A percentile compares a stretch with the other conserved stretches of the same genome.
These are phyloP conservation scores for Pycnonotus jocosus DNA, from an alignment of 2,113 vertebrate genomes.

Conservation along the genomic window DNA sequence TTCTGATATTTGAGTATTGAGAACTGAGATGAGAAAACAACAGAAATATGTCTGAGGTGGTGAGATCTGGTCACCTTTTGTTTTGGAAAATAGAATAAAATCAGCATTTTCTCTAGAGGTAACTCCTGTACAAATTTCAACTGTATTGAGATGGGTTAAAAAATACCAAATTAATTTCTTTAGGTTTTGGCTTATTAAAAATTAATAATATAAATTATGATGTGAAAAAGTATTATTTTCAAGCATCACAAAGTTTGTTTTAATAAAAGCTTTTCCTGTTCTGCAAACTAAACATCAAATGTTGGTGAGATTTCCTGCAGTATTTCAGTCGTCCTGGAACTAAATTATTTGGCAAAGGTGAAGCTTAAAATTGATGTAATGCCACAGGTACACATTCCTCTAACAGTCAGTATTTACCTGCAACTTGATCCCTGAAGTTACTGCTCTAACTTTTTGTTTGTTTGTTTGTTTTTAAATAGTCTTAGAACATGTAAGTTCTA, in stretches of 20 bases:
- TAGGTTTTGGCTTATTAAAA: not conserved
- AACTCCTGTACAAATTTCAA: not conserved
- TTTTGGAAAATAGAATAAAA: not conserved
- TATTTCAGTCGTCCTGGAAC: not conserved
- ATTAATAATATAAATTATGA: not conserved
- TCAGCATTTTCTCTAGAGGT: not conserved
- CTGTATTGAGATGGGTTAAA: not conserved
- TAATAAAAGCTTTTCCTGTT: not conserved
- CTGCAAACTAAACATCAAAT: not conserved
- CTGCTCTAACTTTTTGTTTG: not conserved
- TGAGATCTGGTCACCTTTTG: not conserved
- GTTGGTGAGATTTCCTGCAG: not conserved
- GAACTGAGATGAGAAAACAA: not conserved
- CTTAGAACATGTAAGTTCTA: not conserved
- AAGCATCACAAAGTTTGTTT: not conserved
- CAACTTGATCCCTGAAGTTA: not conserved
- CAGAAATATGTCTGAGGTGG: not conserved
- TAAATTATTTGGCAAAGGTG: not conserved
- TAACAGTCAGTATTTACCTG: not conserved
- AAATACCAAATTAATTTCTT: not conserved
- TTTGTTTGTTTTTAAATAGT: not conserved
- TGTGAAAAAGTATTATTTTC: not conserved
- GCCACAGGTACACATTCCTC: rapidly evolving
- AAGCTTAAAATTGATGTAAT: not conserved
- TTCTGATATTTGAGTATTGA: not conserved